These are phyloP conservation scores for Clarias fuscus DNA, from an alignment of 2,797 vertebrate species.

Conservation along the genomic window DNA sequence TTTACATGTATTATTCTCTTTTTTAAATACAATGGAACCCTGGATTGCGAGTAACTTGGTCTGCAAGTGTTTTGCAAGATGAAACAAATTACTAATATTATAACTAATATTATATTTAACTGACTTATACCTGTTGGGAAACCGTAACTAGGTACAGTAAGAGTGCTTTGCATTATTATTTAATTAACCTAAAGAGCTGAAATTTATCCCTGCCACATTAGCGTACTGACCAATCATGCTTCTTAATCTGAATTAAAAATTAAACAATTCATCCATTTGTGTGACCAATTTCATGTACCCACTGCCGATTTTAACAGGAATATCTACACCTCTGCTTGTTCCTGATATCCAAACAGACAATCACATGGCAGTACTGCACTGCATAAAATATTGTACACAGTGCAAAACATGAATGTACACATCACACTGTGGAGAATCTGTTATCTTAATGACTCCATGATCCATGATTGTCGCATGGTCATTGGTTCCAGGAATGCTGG, in stretches of 20 bases:
- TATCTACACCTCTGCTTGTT: not conserved
- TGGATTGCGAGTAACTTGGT: no score
- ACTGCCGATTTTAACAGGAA: not conserved
- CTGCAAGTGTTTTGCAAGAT: no score
- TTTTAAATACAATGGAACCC: no score
- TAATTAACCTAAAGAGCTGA: not conserved
- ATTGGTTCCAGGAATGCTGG: not conserved
- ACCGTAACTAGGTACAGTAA: not conserved
- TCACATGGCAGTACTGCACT: not conserved
- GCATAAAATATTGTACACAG: not conserved
- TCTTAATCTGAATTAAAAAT: not conserved
- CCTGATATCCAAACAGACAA: not conserved
- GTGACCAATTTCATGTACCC: not conserved
- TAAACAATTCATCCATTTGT: not conserved
- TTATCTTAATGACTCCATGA: no score
- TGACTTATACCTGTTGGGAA: not conserved
- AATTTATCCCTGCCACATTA: not conserved
- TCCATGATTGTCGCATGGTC: not conserved
- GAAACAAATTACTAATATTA: no score
- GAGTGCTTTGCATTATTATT: not conserved
- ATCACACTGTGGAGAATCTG: not conserved
- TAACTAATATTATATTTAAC: not conserved
- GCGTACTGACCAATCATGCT: not conserved
- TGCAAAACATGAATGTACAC: not conserved
- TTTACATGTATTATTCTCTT: not conserved